Evolutionary conservation across 1,140 invertebrate genomes (phyloP), one percentile per base, ranked within the genome.

Genomic region (Sweltsa coloradensis): DNA sequence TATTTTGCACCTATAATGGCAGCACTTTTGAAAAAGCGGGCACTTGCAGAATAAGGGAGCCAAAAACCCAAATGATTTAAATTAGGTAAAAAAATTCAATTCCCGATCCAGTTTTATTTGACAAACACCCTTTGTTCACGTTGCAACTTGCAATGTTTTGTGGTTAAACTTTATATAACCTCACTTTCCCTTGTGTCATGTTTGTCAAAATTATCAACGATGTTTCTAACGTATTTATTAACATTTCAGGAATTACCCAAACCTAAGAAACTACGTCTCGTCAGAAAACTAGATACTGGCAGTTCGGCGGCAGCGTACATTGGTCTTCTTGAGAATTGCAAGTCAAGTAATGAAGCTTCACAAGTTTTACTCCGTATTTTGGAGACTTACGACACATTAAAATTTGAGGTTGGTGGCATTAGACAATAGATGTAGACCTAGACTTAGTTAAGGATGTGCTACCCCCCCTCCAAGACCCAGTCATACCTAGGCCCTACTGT

Each of bases 1-100:
- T n/a, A n/a, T n/a, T n/a, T n/a, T n/a, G n/a, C n/a, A n/a, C n/a
- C n/a, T 4, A 47, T 7, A 25, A 85, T 85, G 82, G 79, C 82
- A 49, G 82, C 81, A 19, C 65, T 85, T 45, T 69, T 86, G 53
- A 88, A 88, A 60, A 87, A 88, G 66, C 62, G 84, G 53, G 83
- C 83, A 9, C 64, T 88, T 46, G 83, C 83, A 14, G 82, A 88
- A 61, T 87, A 76, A n/a, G n/a, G n/a, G 56, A 82, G 74, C 11
- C 46, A 47, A 41, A 31, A n/a, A n/a, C n/a, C n/a, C n/a, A n/a
- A n/a, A n/a, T n/a, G n/a, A n/a, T n/a, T n/a, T 74, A 53, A 64
- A 76, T 45, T 75, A 79, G 63, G 75, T 81, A 68, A 55, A 40
- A 14, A 22, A n/a, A n/a, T n/a, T n/a, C n/a, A n/a, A n/a, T n/a